phyloP scores from a whole-genome alignment of 2,888 invertebrate species.

The Heterodera filipjevi region DNA sequence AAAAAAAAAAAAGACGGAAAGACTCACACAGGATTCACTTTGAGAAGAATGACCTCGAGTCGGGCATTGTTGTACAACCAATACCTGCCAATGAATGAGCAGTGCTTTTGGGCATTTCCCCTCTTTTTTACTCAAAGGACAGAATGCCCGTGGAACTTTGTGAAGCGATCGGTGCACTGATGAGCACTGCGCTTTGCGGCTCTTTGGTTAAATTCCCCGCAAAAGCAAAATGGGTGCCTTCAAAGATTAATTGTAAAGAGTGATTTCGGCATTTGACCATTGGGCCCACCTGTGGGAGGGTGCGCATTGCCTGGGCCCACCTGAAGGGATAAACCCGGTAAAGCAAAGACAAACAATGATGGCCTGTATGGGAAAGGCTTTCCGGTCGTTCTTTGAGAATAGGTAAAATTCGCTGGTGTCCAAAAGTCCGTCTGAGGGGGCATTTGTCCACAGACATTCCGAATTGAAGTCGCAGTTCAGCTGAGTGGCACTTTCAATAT shows the following conservation, averaged over 20 bases:
- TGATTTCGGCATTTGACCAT: neutral
- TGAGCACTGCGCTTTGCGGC: conserved; percentile 56
- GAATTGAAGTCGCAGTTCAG: conserved; percentile 55
- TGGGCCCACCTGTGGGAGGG: conserved; percentile 39
- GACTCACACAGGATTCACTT: conserved; percentile 38
- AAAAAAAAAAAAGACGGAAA: neutral
- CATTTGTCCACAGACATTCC: conserved; percentile 60
- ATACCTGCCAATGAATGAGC: conserved; percentile 48
- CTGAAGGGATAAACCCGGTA: neutral
- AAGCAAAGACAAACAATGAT: neutral
- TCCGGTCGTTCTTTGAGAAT: conserved; percentile 58
- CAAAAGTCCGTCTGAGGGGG: conserved; percentile 54
- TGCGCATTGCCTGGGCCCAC: conserved; percentile 53
- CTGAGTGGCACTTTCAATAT: conserved; percentile 50
- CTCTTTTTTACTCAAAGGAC: conserved; percentile 50
- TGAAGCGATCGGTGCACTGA: conserved; percentile 62
- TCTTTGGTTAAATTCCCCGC: conserved; percentile 62
- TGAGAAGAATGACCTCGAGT: conserved; percentile 58
- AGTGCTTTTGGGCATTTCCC: neutral
- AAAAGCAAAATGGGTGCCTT: conserved; percentile 55
- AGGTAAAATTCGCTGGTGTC: conserved; percentile 63
- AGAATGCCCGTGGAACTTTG: conserved; percentile 56
- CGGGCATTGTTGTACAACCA: conserved; percentile 64
- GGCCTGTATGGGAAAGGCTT: conserved; percentile 61
- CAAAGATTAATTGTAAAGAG: neutral